Conservation (phyloP, 2,797 vertebrate species). For the Danio jaintianensis region DNA sequence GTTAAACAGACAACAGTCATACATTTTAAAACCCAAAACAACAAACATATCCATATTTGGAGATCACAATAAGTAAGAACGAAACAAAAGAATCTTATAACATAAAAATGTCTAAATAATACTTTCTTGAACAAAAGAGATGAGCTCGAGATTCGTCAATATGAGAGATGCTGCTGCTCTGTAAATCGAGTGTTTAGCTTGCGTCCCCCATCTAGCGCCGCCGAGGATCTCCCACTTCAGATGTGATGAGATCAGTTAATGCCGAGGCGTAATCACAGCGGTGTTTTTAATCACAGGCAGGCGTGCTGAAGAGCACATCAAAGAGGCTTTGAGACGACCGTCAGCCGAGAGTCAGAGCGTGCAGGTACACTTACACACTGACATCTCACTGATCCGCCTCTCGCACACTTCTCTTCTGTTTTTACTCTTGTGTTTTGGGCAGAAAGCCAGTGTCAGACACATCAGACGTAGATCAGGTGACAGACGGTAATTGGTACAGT, state of each 20-base stretch:
- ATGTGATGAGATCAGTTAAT: slow-evolving; percentile 42
- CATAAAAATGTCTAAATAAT: background rate
- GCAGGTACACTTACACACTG: slow-evolving; percentile 48
- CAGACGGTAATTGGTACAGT: slow-evolving; percentile 71
- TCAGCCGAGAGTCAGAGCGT: slow-evolving; percentile 31
- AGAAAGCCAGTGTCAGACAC: slow-evolving; percentile 60
- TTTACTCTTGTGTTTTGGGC: slow-evolving; percentile 51
- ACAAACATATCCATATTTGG: too few relatives aligned
- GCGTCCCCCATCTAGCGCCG: background rate
- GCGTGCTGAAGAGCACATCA: slow-evolving; percentile 51
- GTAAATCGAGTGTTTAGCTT: slow-evolving; percentile 23
- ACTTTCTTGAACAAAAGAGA: slow-evolving; percentile 16
- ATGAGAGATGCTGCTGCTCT: background rate
- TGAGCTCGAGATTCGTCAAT: background rate
- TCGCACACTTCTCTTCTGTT: slow-evolving; percentile 16
- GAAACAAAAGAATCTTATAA: slow-evolving; percentile 6
- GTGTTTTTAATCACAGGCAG: slow-evolving; percentile 47
- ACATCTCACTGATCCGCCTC: slow-evolving; percentile 37
- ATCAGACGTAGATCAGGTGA: slow-evolving; percentile 37
- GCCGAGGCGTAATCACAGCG: slow-evolving; percentile 24
- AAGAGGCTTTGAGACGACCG: slow-evolving; percentile 36
- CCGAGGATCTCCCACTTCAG: slow-evolving; percentile 16
- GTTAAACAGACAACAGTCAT: too few relatives aligned
- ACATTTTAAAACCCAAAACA: too few relatives aligned
- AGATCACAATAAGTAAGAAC: slow-evolving; percentile 32